phyloP scores from a whole-genome alignment of 2,113 vertebrate species.

The Globicephala melas region DNA sequence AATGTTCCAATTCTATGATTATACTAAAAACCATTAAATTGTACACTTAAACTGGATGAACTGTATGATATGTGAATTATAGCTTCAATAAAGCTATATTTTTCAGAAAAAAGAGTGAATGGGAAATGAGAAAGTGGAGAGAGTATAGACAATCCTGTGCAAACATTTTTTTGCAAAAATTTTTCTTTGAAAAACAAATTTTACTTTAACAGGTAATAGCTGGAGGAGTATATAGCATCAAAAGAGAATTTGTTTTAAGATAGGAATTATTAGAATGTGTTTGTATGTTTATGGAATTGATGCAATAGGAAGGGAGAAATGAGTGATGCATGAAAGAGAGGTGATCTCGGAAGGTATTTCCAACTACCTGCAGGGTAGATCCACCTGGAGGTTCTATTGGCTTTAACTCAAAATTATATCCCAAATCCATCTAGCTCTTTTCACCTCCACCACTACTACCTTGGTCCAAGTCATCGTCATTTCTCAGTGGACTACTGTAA shows the following conservation, averaged over 20 bases:
- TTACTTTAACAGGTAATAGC: neutral
- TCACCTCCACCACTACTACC: neutral
- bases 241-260: neutral
- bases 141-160: neutral
- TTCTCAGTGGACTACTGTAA: neutral
- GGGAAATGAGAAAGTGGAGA: neutral
- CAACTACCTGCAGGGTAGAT: neutral
- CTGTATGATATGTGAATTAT: neutral
- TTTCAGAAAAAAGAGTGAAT: neutral
- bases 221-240: neutral
- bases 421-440: neutral
- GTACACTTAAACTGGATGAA: neutral
- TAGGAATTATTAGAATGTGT: neutral
- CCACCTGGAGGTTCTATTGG: neutral
- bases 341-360: neutral
- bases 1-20: neutral
- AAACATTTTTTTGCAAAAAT: neutral
- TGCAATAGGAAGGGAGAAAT: neutral
- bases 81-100: neutral
- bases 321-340: neutral
- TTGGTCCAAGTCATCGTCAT: neutral
- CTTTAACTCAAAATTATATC: neutral
- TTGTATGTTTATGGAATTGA: neutral
- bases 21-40: neutral
- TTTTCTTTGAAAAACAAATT: neutral